Evolutionary conservation across 2,888 invertebrate species (phyloP), one percentile per base, ranked within the genome.

Genomic region (Ypsolopha scabrella): DNA sequence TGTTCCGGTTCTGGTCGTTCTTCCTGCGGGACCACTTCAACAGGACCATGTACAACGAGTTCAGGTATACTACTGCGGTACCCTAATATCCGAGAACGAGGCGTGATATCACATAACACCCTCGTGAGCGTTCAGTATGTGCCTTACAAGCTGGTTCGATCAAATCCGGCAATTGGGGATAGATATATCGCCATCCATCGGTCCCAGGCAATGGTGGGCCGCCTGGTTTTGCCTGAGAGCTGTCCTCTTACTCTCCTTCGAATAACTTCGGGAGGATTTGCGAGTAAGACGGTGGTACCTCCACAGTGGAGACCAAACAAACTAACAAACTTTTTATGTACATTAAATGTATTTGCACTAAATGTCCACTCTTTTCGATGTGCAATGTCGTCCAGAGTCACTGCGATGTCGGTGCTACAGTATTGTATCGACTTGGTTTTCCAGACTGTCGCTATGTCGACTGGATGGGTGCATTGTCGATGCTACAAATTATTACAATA

Each of bases 1-100:
- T 99, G 50, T 99, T 98, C 89, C 90, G 99, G 56, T 99, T 99
- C 88, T 99, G 99, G 99, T 99, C 99, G 36, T 99, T 99, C 90
- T 99, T 99, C 89, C 88, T 99, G 58, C 88, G 99, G 55, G 98
- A 99, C 75, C 97, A 99, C 74, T 99, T 98, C 86, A 99, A 99
- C 83, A 91, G 94, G 63, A 96, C 92, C 59, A 99, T 99, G 99
- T 99, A 98, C 80, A 93, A 94, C 63, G 99, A 99, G 82, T 99
- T 99, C 83, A 87, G 89, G 87, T 87, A 51, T 55, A 55, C 24
- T 57, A 35, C n/a, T 13, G 7, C 24, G 45, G 7, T n/a, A 39
- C 11, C 11, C 39, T 39, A 39, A 39, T 2, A 9, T n/a, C n/a
- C 11, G 39, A 39, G 10, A 39, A 9, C 14, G n/a, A n/a, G n/a